phyloP scores from a whole-genome alignment of 2,888 invertebrate genomes.

The Drosophila fulvimacula region DNA sequence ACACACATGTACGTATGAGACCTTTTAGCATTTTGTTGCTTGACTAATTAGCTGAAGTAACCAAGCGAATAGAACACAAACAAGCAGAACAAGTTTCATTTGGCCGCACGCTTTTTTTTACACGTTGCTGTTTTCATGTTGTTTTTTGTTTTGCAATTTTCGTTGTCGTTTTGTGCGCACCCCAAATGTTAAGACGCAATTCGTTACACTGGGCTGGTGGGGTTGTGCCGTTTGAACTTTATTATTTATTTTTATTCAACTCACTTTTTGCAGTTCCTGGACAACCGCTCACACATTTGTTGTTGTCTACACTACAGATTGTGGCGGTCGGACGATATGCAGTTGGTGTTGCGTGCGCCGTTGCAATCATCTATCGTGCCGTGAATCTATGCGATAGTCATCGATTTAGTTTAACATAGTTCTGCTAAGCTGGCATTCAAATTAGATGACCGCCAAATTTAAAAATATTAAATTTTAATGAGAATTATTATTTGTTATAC shows the following conservation, averaged over 20 bases:
- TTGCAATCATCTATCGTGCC: background rate
- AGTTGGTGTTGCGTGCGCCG: background rate
- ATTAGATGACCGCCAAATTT: background rate
- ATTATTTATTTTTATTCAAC: constrained; percentile 35
- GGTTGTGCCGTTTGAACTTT: constrained; percentile 13
- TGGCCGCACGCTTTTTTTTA: constrained; percentile 28
- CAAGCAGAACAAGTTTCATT: constrained; percentile 61
- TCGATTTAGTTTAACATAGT: constrained; percentile 13
- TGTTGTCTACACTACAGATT: constrained; percentile 51
- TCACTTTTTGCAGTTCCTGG: constrained; percentile 58
- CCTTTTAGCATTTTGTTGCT: constrained; percentile 23
- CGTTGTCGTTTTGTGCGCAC: background rate
- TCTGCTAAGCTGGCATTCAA: constrained; percentile 2
- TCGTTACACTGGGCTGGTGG: constrained; percentile 1
- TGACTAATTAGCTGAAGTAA: constrained; percentile 68
- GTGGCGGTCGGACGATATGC: constrained; percentile 46
- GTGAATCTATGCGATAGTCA: background rate
- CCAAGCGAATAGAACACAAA: constrained; percentile 67
- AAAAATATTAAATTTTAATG: no score
- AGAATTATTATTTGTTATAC: no score
- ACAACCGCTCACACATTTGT: constrained; percentile 60
- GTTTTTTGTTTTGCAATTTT: constrained; percentile 2
- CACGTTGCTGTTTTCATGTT: constrained; percentile 13
- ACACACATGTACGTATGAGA: constrained; percentile 8
- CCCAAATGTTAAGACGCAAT: constrained; percentile 22